Percentiles rank a stretch among this genome's conserved stretches.
phyloP scores from a whole-genome alignment of 1,140 invertebrate genomes.

The Hydropsyche tenuis region DNA sequence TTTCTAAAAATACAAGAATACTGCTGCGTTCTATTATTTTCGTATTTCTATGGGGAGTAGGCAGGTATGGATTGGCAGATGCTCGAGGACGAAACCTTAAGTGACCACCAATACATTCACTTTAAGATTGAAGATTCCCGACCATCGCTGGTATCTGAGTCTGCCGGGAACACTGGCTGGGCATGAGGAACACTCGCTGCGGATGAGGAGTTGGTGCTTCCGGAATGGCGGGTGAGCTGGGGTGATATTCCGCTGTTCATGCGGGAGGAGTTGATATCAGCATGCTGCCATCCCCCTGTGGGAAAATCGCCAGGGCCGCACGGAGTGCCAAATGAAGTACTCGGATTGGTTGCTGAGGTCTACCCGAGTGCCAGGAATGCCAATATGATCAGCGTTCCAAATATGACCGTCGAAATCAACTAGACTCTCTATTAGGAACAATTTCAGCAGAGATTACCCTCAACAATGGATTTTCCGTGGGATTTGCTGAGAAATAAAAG shows the following conservation, averaged over 20 bases:
- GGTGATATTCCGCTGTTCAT: neutral
- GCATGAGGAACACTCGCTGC: neutral
- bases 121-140: neutral
- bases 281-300: neutral
- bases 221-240: neutral
- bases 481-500: too few species aligned
- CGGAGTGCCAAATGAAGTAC: neutral
- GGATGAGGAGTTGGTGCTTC: neutral
- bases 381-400: too few species aligned
- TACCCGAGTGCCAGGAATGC: neutral
- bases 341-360: neutral
- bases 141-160: neutral
- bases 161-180: neutral
- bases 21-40: neutral
- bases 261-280: neutral
- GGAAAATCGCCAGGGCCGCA: neutral
- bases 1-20: too few species aligned
- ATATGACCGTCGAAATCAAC: too few species aligned
- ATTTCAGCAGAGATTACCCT: too few species aligned
- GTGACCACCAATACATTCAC: conserved; percentile 1
- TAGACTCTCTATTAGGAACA: too few species aligned
- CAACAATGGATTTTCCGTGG: too few species aligned
- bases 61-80: neutral
- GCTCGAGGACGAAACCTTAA: neutral
- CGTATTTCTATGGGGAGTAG: too few species aligned